Conservation (phyloP, 2,797 vertebrate species). For the Sus cebifrons region DNA sequence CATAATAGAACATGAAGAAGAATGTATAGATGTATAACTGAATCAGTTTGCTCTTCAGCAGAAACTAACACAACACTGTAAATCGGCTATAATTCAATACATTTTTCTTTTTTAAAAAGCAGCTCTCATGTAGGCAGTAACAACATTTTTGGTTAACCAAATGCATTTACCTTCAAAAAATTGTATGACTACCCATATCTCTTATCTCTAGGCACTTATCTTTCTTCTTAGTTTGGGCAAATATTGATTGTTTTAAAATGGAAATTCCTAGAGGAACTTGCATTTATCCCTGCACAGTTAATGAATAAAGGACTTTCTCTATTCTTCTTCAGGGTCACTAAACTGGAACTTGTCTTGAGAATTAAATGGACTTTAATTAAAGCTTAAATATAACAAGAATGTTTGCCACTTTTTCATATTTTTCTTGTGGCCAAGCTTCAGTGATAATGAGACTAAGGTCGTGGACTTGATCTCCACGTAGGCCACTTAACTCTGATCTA, state of each 20-base stretch:
- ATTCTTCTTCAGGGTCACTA: constrained; percentile 72
- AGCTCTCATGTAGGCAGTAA: not conserved
- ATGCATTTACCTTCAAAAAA: not conserved
- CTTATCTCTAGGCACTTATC: not conserved
- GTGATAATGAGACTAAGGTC: constrained; percentile 75
- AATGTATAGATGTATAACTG: no score
- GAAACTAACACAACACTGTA: no score
- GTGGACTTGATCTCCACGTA: constrained; percentile 25
- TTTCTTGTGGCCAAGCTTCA: constrained; percentile 74
- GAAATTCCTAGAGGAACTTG: constrained; percentile 63
- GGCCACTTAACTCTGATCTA: constrained; percentile 65
- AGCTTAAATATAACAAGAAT: constrained; percentile 76
- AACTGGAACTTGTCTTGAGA: constrained; percentile 82
- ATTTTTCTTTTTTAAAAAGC: not conserved
- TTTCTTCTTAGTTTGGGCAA: constrained; percentile 33
- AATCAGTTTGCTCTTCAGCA: no score
- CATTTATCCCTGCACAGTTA: constrained; percentile 61
- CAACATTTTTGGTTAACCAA: not conserved
- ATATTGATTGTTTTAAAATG: constrained; percentile 64
- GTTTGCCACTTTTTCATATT: constrained; percentile 69
- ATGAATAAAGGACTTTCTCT: constrained; percentile 75
- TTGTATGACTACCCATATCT: not conserved
- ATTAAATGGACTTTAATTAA: constrained; percentile 81
- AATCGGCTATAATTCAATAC: no score
- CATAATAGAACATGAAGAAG: no score